Evolutionary conservation across 2,888 invertebrate species (phyloP).

Genomic region (Drosophila putrida): DNA sequence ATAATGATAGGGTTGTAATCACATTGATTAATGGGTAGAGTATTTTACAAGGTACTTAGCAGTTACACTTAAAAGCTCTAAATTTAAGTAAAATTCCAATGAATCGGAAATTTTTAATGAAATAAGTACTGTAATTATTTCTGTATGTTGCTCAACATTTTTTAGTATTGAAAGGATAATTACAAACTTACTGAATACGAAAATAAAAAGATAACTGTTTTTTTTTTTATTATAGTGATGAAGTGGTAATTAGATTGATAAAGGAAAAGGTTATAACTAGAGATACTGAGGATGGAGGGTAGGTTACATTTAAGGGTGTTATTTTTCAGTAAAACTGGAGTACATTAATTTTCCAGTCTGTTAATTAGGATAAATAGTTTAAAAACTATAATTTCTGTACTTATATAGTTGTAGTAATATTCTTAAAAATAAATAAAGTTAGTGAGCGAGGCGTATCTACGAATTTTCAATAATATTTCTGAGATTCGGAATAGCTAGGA

Average conservation of each 20-base stretch:
- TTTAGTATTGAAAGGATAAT: conserved; percentile 4
- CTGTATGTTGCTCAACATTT: no score
- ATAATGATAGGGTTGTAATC: background rate
- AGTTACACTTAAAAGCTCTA: background rate
- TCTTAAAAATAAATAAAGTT: no score
- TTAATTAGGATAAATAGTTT: no score
- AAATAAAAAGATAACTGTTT: background rate
- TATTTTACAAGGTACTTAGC: background rate
- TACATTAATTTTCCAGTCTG: no score
- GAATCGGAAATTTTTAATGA: background rate
- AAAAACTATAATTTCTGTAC: no score
- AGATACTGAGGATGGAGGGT: background rate
- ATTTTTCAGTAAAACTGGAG: no score
- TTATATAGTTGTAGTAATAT: background rate
- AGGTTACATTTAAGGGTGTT: background rate
- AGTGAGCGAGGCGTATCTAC: background rate
- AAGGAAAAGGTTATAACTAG: background rate
- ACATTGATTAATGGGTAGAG: background rate
- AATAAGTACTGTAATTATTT: background rate
- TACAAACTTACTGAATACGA: background rate
- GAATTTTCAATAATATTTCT: background rate
- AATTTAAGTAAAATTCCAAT: background rate
- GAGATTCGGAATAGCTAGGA: background rate
- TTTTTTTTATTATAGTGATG: conserved; percentile 2
- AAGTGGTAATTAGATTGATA: background rate